These are phyloP conservation scores for Poliocrania exsul DNA, from an alignment of 2,797 vertebrate genomes.

Conservation along the genomic window DNA sequence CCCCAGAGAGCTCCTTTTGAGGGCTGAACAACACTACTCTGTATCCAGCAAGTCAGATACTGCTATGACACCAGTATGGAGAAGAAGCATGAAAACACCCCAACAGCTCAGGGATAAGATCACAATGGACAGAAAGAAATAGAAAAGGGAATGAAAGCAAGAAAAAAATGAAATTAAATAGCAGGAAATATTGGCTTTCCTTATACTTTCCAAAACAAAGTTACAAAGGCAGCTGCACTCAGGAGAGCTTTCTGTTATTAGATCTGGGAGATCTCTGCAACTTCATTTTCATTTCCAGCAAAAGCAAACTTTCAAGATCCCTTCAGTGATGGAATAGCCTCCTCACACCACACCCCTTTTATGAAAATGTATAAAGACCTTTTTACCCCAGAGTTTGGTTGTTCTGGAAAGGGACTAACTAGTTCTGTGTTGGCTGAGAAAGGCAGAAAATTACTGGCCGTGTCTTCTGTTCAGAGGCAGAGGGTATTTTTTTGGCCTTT, in stretches of 20 bases:
- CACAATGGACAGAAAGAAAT: not conserved
- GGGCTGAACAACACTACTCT: conserved; percentile 9
- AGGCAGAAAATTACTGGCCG: not conserved
- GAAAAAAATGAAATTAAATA: not conserved
- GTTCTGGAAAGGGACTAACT: not conserved
- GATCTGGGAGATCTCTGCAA: not conserved
- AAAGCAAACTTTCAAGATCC: not conserved
- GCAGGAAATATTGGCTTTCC: not conserved
- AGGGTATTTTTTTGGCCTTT: not conserved
- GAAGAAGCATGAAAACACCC: not conserved
- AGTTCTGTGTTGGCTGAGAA: not conserved
- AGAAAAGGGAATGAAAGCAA: not conserved
- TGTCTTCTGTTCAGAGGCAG: not conserved
- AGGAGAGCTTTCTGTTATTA: not conserved
- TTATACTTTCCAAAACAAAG: not conserved
- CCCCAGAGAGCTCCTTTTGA: conserved; percentile 10
- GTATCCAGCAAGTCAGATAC: not conserved
- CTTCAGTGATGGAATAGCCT: not conserved
- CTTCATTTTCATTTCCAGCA: not conserved
- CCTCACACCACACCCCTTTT: not conserved
- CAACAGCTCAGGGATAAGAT: not conserved
- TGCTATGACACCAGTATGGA: not conserved
- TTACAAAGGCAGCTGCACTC: not conserved
- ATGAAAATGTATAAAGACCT: not conserved
- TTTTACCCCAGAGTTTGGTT: not conserved